These are phyloP conservation scores for Dendronephthya gigantea DNA, from an alignment of 64 coral and sea anemone species.

Conservation along the genomic window DNA sequence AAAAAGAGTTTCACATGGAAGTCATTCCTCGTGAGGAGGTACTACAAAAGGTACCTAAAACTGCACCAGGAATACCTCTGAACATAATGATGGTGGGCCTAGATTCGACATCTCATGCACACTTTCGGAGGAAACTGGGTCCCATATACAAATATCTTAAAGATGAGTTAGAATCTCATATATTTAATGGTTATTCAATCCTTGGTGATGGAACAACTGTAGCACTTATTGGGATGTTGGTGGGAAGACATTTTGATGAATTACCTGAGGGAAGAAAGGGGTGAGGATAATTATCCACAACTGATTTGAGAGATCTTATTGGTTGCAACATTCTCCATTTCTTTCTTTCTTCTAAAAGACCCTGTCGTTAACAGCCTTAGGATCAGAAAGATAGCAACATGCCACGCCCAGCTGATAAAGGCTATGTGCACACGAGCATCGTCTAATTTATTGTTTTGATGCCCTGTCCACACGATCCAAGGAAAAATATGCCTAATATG, in stretches of 20 bases:
- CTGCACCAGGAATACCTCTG: not conserved
- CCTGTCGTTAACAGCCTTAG: too few relatives aligned
- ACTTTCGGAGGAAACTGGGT: not conserved
- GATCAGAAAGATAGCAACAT: too few relatives aligned
- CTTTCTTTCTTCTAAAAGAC: too few relatives aligned
- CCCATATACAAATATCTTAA: not conserved
- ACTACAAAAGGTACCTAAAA: not conserved
- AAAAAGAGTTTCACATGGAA: not conserved
- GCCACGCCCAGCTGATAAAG: too few relatives aligned
- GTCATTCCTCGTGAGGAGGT: not conserved
- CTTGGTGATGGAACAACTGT: not conserved
- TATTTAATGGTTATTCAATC: not conserved
- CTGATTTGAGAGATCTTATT: not conserved
- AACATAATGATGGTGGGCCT: slow-evolving; percentile 7
- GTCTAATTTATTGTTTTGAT: too few relatives aligned
- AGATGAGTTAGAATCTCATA: not conserved
- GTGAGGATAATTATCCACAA: not conserved
- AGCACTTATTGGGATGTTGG: not conserved
- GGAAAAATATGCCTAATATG: too few relatives aligned
- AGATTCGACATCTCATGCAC: slow-evolving; percentile 11
- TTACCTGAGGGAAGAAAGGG: not conserved
- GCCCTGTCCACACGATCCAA: too few relatives aligned
- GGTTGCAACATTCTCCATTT: too few relatives aligned
- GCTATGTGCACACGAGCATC: too few relatives aligned
- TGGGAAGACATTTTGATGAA: not conserved